These are phyloP conservation scores for Remorina albescens DNA, from an alignment of 2,797 vertebrate genomes.

Conservation along the genomic window DNA sequence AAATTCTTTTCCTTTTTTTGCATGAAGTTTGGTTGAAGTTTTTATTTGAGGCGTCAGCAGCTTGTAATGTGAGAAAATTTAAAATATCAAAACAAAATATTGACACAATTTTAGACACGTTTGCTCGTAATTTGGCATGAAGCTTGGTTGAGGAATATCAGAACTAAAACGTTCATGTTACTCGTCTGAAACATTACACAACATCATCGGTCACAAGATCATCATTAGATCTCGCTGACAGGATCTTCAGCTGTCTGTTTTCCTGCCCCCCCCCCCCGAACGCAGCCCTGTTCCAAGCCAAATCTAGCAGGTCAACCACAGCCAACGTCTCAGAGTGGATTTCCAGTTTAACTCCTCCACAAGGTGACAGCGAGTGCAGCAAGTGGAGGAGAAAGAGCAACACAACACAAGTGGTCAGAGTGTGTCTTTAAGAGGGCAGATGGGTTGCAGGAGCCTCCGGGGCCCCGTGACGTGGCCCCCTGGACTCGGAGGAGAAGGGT, in stretches of 20 bases:
- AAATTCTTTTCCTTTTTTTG: not conserved
- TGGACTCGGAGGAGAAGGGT: constrained; percentile 29
- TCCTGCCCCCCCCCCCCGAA: constrained; percentile 41
- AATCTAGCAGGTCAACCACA: constrained; percentile 42
- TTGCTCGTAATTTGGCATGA: no score
- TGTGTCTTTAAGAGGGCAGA: constrained; percentile 7
- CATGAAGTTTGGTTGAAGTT: not conserved
- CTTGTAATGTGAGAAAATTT: no score
- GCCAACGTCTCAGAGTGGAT: constrained; percentile 16
- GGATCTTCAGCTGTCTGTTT: constrained; percentile 1
- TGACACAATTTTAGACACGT: no score
- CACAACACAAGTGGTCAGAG: constrained; percentile 15
- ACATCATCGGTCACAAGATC: constrained; percentile 43
- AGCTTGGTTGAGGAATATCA: no score
- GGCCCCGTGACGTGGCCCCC: constrained; percentile 40
- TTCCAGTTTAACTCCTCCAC: constrained; percentile 13
- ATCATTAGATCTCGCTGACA: not conserved
- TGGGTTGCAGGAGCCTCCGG: constrained; percentile 9
- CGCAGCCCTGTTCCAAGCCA: constrained; percentile 4
- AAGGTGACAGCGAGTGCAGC: constrained; percentile 45
- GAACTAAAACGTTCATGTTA: no score
- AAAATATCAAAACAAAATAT: no score
- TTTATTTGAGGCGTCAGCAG: not conserved
- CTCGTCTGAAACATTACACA: no score
- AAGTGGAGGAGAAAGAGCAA: constrained; percentile 5